Conservation (phyloP, 2,797 vertebrate species). For the Sebastes paucispinis region DNA sequence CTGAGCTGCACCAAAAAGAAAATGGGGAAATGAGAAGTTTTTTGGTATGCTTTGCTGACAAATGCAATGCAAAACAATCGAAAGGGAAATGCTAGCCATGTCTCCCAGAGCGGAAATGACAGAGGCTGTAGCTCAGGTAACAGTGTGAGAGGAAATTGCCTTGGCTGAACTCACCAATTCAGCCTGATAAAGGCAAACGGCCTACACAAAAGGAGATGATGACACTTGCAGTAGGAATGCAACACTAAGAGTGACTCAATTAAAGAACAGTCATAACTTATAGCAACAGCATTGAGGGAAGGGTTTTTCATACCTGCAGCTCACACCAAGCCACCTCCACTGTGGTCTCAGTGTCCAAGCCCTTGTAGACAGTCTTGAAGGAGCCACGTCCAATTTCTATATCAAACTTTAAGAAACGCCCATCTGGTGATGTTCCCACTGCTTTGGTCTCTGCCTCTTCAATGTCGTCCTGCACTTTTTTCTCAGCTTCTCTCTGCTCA, state of each 20-base stretch:
- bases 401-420: slow-evolving; percentile 97
- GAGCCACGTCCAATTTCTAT: slow-evolving; percentile 98
- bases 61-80: slow-evolving; percentile 20
- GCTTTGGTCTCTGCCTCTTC: slow-evolving; percentile 98
- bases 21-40: background rate
- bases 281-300: background rate
- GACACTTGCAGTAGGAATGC: background rate
- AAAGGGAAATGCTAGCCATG: slow-evolving; percentile 36
- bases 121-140: slow-evolving; percentile 28
- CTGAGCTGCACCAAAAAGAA: background rate
- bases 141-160: slow-evolving; percentile 25
- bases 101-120: slow-evolving; percentile 31
- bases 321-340: slow-evolving; percentile 99
- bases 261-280: background rate
- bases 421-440: slow-evolving; percentile 93
- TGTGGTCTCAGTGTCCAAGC: slow-evolving; percentile 96
- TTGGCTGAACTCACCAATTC: background rate
- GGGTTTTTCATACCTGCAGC: slow-evolving; percentile 87
- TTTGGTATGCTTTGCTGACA: background rate
- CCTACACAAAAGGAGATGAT: slow-evolving; percentile 1
- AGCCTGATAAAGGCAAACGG: background rate
- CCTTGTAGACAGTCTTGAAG: slow-evolving; percentile 98
- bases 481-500: slow-evolving; percentile 82
- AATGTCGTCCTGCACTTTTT: slow-evolving; percentile 89
- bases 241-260: background rate